A percentile compares a stretch with the other conserved stretches of the same genome.
phyloP scores from a whole-genome alignment of 2,113 vertebrate genomes.

The Siphamia tubifer region DNA sequence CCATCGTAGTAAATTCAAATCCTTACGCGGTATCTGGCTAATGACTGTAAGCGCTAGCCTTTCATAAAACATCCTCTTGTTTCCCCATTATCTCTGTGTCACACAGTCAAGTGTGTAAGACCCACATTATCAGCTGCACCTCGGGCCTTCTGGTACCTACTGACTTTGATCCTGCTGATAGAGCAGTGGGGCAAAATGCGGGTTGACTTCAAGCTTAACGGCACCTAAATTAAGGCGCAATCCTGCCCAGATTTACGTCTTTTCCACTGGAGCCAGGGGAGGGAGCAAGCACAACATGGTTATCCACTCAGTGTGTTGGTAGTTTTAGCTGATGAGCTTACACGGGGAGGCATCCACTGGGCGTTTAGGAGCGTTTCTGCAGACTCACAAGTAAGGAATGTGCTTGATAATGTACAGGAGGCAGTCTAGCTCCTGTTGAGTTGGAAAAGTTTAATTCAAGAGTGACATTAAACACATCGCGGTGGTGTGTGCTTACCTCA shows the following conservation, averaged over 20 bases:
- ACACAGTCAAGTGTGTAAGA: constrained; percentile 14
- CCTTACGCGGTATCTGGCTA: background rate
- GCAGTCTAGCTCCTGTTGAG: background rate
- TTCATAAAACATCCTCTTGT: constrained; percentile 14
- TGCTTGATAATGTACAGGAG: background rate
- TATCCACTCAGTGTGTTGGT: background rate
- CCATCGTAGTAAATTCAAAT: background rate
- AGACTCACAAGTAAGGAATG: background rate
- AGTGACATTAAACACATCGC: background rate
- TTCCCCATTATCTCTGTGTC: constrained; percentile 31
- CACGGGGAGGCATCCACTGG: background rate
- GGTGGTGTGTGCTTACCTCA: background rate
- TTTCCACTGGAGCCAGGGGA: background rate
- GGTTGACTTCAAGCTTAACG: constrained; percentile 17
- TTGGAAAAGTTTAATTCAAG: background rate
- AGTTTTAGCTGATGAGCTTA: constrained; percentile 15
- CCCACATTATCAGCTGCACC: constrained; percentile 33
- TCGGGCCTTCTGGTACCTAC: constrained; percentile 25
- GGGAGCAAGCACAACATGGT: background rate
- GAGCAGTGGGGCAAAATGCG: constrained; percentile 12
- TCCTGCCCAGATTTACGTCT: background rate
- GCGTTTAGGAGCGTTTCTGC: background rate
- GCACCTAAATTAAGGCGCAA: constrained; percentile 18
- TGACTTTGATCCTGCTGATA: constrained; percentile 55
- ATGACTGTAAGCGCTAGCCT: background rate